These are phyloP conservation scores for Pterostichus niger DNA, from an alignment of 2,888 invertebrate species.

Conservation along the genomic window DNA sequence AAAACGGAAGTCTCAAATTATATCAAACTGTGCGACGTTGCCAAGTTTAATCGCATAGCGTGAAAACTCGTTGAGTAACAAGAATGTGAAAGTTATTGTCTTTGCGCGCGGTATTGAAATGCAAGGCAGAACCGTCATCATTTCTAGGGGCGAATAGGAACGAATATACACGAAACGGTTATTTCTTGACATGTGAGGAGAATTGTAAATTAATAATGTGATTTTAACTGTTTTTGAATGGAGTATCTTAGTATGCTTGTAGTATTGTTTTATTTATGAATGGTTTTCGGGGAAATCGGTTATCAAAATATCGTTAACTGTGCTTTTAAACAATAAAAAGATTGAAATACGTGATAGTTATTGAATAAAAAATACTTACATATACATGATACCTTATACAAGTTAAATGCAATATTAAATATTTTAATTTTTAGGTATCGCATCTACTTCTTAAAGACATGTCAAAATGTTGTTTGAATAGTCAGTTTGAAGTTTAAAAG, in stretches of 20 bases:
- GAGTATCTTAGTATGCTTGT: background rate
- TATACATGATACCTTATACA: too few relatives aligned
- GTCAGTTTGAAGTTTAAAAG: too few relatives aligned
- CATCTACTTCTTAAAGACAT: too few relatives aligned
- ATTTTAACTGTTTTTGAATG: constrained; percentile 32
- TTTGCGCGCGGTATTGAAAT: constrained; percentile 38
- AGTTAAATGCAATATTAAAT: too few relatives aligned
- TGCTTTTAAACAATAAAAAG: background rate
- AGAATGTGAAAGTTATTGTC: constrained; percentile 65
- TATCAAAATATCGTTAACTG: constrained; percentile 11
- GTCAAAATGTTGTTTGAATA: too few relatives aligned
- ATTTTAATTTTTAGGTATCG: too few relatives aligned
- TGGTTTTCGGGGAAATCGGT: background rate
- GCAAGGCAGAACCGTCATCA: constrained; percentile 50
- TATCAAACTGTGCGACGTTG: constrained; percentile 29
- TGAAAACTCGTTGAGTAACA: constrained; percentile 60
- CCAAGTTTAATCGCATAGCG: constrained; percentile 19
- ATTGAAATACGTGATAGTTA: background rate
- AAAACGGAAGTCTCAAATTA: constrained; percentile 32
- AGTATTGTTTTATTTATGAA: constrained; percentile 8
- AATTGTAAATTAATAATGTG: constrained; percentile 20
- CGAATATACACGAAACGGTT: constrained; percentile 28
- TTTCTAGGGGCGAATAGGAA: constrained; percentile 34
- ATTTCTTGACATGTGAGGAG: constrained; percentile 12
- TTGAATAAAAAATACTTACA: too few relatives aligned